Conservation (phyloP, 2,888 invertebrate genomes). For the Tipula confusa region DNA sequence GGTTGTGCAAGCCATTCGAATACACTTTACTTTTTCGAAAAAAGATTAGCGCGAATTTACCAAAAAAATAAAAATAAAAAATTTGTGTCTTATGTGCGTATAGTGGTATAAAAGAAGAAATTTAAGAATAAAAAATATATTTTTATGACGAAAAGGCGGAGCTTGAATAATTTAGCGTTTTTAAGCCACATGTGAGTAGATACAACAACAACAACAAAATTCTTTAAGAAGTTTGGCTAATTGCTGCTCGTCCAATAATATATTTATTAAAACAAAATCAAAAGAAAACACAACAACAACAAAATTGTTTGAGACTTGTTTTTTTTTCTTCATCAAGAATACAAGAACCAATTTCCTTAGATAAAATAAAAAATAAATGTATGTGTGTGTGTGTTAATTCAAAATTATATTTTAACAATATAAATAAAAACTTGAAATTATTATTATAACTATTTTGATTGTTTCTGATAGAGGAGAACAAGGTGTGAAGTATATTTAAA, state of each 20-base stretch:
- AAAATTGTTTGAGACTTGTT: background rate
- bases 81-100: background rate
- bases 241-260: background rate
- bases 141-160: slow-evolving; percentile 31
- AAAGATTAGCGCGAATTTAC: slow-evolving; percentile 5
- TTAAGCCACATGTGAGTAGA: background rate
- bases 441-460: slow-evolving; percentile 4
- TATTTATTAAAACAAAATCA: background rate
- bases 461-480: background rate
- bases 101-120: background rate
- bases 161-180: slow-evolving; percentile 21
- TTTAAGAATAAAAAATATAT: background rate
- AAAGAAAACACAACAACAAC: background rate
- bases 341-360: background rate
- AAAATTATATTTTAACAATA: background rate
- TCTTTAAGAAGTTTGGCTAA: background rate
- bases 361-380: background rate
- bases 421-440: background rate
- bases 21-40: slow-evolving; percentile 8
- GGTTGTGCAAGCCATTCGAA: background rate
- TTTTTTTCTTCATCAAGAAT: background rate
- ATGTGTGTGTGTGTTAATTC: background rate
- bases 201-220: background rate
- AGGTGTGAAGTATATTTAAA: background rate
- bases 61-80: background rate